Base-by-base conservation (phyloP, 2,888 invertebrate species). In the Deilephila elpenor region DNA sequence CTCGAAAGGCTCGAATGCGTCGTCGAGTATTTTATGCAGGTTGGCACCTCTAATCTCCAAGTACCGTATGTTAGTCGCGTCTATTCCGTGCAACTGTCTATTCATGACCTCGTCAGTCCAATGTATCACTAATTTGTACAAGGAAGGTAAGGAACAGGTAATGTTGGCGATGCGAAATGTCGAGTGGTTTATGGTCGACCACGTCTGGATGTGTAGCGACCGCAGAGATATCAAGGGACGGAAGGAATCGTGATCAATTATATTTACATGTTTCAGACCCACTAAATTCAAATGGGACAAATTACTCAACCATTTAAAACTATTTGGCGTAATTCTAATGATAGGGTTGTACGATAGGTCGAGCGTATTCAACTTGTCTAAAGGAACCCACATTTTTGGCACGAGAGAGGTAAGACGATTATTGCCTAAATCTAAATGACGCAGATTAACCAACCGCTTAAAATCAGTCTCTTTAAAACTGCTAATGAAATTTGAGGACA, bases 311-410 rank as follows among this genome's bases (percentile, higher is more conserved):
- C 97, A 97, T 81, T 95, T 93, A 90, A 97, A 97, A 89, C 96
- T 96, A 85, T 97, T 97, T 83, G 95, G 95, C 77, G 96, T 95
- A 76, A 98, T 95, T 86, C 96, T 96, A 93, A 97, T 94, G 75
- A 98, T 96, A 11, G 98, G 98, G 92, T 98, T 98, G 84, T 96
- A 96, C 0, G 98, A 97, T 73, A 98, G 87, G 88, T 98, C 98
- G 73, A 98, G 93, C 67, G 96, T 95, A 78, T 97, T 96, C 78
- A 98, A 95, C 76, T 96, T 95, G 75, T 95, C 96, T 77, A 98
- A 95, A 86, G 97, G 92, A 83, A 96, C 94, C 96, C 98, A 97
- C 81, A 96, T 96, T 77, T 97, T 96, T 85, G 96, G 96, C 80
- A 97, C 97, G 84, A 98, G 95, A 81, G 96, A 96, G 73, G 95